A percentile compares a stretch with the other conserved stretches of the same genome.
These are phyloP conservation scores for Nebria ingens DNA, from an alignment of 1,140 invertebrate species.

Conservation along the genomic window DNA sequence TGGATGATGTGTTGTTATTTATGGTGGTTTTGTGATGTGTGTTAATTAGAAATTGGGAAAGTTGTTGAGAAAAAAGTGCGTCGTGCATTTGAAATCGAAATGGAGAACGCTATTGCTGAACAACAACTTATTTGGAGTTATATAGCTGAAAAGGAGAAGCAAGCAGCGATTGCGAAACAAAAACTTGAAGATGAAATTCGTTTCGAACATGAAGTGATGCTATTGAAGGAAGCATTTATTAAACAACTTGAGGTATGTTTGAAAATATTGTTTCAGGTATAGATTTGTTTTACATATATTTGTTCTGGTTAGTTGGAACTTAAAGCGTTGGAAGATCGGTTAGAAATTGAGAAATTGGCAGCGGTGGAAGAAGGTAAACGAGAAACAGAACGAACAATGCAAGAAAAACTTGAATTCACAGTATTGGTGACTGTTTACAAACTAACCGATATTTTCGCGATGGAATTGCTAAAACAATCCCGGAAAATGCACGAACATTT, in stretches of 20 bases:
- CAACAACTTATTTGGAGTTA: conserved; percentile 19
- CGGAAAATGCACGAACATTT: conserved; percentile 20
- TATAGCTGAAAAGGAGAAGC: conserved; percentile 26
- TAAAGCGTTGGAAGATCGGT: neutral
- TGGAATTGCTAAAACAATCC: conserved; percentile 26
- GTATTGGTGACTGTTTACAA: conserved; percentile 26
- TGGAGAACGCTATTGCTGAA: conserved; percentile 25
- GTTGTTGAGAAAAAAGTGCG: conserved; percentile 27
- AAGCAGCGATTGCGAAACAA: conserved; percentile 17
- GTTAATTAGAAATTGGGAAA: conserved; percentile 23
- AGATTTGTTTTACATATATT: no score
- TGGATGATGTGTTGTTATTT: no score
- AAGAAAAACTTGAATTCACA: conserved; percentile 25
- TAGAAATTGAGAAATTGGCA: conserved; percentile 11
- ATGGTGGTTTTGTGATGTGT: no score
- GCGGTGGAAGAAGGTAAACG: conserved; percentile 17
- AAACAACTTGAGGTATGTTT: no score
- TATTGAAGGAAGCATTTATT: conserved; percentile 14
- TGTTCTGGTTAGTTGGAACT: neutral
- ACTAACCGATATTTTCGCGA: conserved; percentile 30
- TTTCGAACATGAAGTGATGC: conserved; percentile 19
- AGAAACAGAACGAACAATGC: conserved; percentile 24
- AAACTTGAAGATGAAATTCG: conserved; percentile 19
- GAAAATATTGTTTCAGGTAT: no score
- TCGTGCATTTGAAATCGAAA: conserved; percentile 24